Evolutionary conservation across 2,888 invertebrate genomes (phyloP).

Genomic region (Drosophila kambysellisi): DNA sequence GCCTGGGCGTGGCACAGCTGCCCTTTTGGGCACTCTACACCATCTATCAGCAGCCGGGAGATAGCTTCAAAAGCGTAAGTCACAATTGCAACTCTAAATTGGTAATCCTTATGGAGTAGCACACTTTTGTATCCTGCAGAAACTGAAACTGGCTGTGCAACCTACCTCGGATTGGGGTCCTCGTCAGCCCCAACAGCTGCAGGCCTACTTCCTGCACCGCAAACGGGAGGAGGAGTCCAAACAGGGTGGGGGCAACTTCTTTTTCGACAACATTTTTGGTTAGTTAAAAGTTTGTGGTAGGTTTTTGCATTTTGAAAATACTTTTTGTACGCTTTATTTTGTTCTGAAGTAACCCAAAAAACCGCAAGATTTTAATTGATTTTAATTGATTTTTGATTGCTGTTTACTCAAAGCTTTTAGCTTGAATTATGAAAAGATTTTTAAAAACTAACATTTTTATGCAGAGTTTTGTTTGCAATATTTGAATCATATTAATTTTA

Average conservation of each 20-base stretch:
- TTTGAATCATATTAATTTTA: conserved; percentile 41
- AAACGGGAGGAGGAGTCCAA: conserved; percentile 20
- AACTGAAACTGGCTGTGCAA: conserved; percentile 75
- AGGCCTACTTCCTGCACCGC: conserved; percentile 85
- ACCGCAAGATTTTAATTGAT: conserved; percentile 32
- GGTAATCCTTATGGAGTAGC: not conserved
- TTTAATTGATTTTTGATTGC: conserved; percentile 13
- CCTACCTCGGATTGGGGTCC: conserved; percentile 83
- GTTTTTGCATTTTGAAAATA: conserved; percentile 30
- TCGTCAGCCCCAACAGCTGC: conserved; percentile 82
- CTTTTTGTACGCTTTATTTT: conserved; percentile 60
- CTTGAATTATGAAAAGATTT: conserved; percentile 57
- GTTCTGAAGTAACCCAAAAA: conserved; percentile 37
- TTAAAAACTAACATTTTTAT: conserved; percentile 33
- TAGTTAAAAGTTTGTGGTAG: conserved; percentile 43
- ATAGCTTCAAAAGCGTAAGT: conserved; percentile 52
- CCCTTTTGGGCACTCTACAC: conserved; percentile 84
- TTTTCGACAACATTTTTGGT: conserved; percentile 82
- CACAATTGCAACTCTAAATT: accelerated
- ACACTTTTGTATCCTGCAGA: conserved; percentile 63
- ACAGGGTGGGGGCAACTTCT: conserved; percentile 46
- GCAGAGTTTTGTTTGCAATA: conserved; percentile 36
- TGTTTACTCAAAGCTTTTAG: conserved; percentile 52
- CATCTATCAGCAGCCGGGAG: conserved; percentile 80
- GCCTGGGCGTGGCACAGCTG: conserved; percentile 86